Base-by-base conservation (phyloP, 2,888 invertebrate genomes). In the Cactoblastis cactorum region DNA sequence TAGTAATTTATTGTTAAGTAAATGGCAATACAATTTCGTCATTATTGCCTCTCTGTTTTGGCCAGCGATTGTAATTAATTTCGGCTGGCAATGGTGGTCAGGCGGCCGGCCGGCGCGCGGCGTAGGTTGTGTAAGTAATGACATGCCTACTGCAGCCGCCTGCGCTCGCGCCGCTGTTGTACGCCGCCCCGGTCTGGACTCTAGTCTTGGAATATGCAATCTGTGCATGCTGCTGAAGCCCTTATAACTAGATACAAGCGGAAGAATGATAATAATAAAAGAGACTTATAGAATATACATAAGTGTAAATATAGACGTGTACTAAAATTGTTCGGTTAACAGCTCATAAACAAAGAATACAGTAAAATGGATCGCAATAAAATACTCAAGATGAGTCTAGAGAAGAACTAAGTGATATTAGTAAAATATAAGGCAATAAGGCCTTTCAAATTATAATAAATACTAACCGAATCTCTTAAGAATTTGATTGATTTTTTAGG, bases 141-240 rank as follows among this genome's bases (percentile, higher is more conserved):
- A 69, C 67, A 22, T 43, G 69, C 67, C 68, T 69, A 63, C 62
- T 65, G 68, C 71, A 67, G 57, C 62, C 65, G 74, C 65, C 65
- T 69, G 72, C 68, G 73, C 64, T 56, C 60, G 67, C 67, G 69
- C 64, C 51, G 49, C 12, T 71, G 68, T n/a, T n/a, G n/a, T n/a
- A n/a, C n/a, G n/a, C n/a, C 67, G 69, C 64, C 51, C 46, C 12
- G 71, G 68, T 70, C 70, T 49, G 39, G 32, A 71, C 65, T 61
- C 55, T 74, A 72, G 76, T 81, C 81, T 81, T 81, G 81, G 69
- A 66, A n/a, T n/a, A n/a, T n/a, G n/a, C n/a, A n/a, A n/a, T n/a
- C 64, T 61, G 45, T 45, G 62, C 64, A 59, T 64, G 61, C 58
- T 55, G 58, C 50, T 52, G 56, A 34, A 64, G 63, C 14, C 39